Conservation (phyloP, 2,797 vertebrate genomes). For the Avahi laniger region DNA sequence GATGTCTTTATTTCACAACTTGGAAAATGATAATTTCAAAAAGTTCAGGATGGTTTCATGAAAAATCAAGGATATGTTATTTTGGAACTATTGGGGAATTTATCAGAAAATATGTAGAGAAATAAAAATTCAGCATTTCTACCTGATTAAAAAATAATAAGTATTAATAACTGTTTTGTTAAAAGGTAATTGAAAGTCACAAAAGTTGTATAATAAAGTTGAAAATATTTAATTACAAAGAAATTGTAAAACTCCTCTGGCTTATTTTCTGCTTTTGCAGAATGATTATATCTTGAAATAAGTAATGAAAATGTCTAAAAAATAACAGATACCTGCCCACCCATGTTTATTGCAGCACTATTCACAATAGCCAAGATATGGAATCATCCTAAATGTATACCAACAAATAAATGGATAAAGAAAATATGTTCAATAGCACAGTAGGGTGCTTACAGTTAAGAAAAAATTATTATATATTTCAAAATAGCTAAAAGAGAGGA, state of each 20-base stretch:
- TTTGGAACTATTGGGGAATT: background rate
- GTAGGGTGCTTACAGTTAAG: background rate
- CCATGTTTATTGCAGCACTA: background rate
- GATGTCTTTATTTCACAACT: background rate
- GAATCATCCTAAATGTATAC: background rate
- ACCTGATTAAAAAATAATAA: background rate
- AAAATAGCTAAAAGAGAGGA: background rate
- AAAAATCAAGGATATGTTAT: background rate
- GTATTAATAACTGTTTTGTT: background rate
- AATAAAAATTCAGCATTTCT: background rate
- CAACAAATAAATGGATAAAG: background rate
- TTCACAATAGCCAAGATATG: background rate
- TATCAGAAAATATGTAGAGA: background rate
- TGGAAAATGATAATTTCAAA: background rate
- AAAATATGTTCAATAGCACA: background rate
- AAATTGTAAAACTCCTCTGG: background rate
- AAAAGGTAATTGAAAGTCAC: background rate
- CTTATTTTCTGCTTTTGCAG: background rate
- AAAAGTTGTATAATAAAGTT: background rate
- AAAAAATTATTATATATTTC: background rate
- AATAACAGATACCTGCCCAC: background rate
- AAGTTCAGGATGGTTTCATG: background rate
- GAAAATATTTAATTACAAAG: background rate
- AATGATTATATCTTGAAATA: background rate
- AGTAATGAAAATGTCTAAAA: background rate